Percentiles rank a stretch among this genome's conserved stretches.
These are phyloP conservation scores for Lordiphosa collinella DNA, from an alignment of 1,140 invertebrate genomes.

Conservation along the genomic window DNA sequence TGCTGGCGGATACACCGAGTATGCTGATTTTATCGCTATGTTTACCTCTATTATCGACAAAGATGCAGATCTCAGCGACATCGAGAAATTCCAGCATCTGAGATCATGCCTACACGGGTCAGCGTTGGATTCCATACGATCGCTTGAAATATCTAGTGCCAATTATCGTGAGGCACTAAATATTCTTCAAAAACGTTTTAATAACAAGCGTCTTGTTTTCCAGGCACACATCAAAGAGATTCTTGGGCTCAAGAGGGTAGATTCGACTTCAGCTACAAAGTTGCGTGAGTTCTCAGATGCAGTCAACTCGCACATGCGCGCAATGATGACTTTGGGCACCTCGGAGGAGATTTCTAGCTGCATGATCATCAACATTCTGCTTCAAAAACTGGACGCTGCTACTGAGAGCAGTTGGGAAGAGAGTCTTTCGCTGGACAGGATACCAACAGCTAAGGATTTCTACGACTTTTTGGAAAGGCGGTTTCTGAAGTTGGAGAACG, in stretches of 20 bases:
- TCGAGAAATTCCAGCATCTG: too few relatives aligned
- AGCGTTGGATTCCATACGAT: too few relatives aligned
- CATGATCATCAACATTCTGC: too few relatives aligned
- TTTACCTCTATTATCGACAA: neutral
- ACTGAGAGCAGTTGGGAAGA: neutral
- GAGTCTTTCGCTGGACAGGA: neutral
- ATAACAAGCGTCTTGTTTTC: neutral
- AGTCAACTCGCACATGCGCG: neutral
- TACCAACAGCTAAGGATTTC: neutral
- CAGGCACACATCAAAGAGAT: too few relatives aligned
- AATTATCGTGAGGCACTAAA: neutral
- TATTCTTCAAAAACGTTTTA: too few relatives aligned
- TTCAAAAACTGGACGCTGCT: neutral
- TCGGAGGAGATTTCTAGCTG: too few relatives aligned
- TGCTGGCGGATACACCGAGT: neutral
- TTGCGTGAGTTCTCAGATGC: neutral
- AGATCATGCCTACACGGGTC: too few relatives aligned
- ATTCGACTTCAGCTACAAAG: neutral
- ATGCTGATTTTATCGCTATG: neutral
- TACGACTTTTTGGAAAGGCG: too few relatives aligned
- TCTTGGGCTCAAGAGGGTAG: neutral
- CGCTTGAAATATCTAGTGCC: neutral
- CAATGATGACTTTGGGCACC: neutral
- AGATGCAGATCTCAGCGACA: neutral
- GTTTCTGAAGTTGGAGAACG: too few relatives aligned